These are phyloP conservation scores for Drosophila paracracens DNA, from an alignment of 2,888 invertebrate species.

Conservation along the genomic window DNA sequence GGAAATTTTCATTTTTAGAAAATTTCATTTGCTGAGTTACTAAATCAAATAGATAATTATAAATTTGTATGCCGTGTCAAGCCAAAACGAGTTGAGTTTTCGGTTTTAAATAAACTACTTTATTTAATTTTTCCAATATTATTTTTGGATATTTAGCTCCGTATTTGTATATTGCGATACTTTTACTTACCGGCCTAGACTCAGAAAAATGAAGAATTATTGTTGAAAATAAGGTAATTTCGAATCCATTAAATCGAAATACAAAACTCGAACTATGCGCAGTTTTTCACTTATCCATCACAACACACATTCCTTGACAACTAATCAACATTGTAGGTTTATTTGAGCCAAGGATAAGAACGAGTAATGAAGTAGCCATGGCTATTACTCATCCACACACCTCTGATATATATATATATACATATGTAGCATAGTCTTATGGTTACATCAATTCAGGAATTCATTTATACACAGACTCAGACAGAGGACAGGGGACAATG, in stretches of 20 bases:
- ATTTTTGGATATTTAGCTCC: not conserved
- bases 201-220: not conserved
- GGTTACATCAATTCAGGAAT: slow-evolving; percentile 16
- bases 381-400: slow-evolving; percentile 35
- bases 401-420: not conserved
- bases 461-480: slow-evolving; percentile 17
- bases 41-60: not conserved
- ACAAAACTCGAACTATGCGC: not conserved
- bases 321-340: not conserved
- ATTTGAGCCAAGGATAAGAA: not conserved
- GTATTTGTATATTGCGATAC: not conserved
- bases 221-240: not conserved
- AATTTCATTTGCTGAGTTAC: not conserved
- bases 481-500: not conserved
- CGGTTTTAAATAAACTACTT: not conserved
- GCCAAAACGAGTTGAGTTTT: not conserved
- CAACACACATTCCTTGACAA: not conserved
- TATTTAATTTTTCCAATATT: not conserved
- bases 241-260: not conserved
- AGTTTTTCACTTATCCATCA: not conserved
- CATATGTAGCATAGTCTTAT: not conserved
- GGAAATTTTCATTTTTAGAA: not conserved
- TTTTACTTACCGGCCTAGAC: not conserved
- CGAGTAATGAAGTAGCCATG: not conserved
- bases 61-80: not conserved